phyloP scores from a whole-genome alignment of 2,797 vertebrate genomes.

The Helostoma temminkii region DNA sequence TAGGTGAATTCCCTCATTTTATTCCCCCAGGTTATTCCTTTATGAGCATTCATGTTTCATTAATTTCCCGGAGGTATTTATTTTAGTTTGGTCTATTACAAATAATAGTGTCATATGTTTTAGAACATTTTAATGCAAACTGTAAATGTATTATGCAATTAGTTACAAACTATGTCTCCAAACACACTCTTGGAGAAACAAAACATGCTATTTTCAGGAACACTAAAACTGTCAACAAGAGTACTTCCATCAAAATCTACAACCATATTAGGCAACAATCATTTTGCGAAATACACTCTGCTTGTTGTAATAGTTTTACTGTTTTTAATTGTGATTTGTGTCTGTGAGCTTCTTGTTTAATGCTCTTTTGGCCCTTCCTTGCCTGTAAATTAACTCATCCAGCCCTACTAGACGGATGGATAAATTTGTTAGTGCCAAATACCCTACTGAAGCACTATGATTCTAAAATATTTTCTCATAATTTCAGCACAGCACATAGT shows the following conservation, averaged over 20 bases:
- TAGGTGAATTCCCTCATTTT: neutral
- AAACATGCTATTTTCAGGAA: slow-evolving; percentile 34
- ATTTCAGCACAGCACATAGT: slow-evolving; percentile 35
- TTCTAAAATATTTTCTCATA: slow-evolving; percentile 61
- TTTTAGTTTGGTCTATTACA: neutral
- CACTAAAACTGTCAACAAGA: slow-evolving; percentile 56
- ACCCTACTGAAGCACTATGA: slow-evolving; percentile 27
- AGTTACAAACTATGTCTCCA: slow-evolving; percentile 14
- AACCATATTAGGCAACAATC: slow-evolving; percentile 43
- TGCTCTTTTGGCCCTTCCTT: slow-evolving; percentile 41
- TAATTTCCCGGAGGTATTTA: neutral
- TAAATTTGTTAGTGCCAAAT: slow-evolving; percentile 44
- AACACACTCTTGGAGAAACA: slow-evolving; percentile 10
- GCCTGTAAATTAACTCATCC: slow-evolving; percentile 49
- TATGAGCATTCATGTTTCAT: neutral
- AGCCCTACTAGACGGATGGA: slow-evolving; percentile 9
- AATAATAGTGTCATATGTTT: neutral
- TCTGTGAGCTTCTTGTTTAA: slow-evolving; percentile 45
- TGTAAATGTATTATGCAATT: neutral
- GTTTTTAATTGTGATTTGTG: slow-evolving; percentile 55
- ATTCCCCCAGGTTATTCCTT: neutral
- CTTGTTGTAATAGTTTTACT: slow-evolving; percentile 48
- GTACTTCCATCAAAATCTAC: slow-evolving; percentile 42
- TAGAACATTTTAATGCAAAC: neutral
- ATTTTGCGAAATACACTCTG: slow-evolving; percentile 45